Conservation (phyloP, 1,140 invertebrate genomes). For the Polypedilum vanderplanki region DNA sequence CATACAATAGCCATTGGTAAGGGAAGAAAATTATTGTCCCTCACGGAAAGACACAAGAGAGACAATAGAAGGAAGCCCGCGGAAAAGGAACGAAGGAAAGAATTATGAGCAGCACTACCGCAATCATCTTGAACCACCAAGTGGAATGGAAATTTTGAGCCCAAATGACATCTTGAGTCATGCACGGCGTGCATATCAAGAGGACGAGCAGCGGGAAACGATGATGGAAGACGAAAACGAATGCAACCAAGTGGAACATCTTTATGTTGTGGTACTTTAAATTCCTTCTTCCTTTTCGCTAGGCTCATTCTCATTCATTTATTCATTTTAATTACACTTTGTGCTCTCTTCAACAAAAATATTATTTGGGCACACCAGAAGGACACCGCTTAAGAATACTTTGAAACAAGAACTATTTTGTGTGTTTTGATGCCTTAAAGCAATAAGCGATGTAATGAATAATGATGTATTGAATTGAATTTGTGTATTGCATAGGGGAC, state of each 20-base stretch:
- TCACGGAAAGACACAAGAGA: not conserved
- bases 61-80: constrained; percentile 26
- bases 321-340: constrained; percentile 22
- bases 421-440: too few species aligned
- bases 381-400: constrained; percentile 3
- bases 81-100: not conserved
- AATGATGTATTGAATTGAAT: too few species aligned
- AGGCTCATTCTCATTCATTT: not conserved
- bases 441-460: too few species aligned
- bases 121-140: constrained; percentile 26
- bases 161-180: constrained; percentile 26
- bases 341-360: not conserved
- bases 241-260: not conserved
- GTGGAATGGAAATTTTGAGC: not conserved
- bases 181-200: constrained; percentile 2
- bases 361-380: not conserved
- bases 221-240: not conserved
- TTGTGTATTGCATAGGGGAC: not conserved
- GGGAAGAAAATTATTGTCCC: not conserved
- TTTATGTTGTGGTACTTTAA: constrained; percentile 20
- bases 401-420: not conserved
- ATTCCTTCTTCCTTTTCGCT: not conserved
- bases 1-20: not conserved
- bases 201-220: constrained; percentile 22
- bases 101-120: constrained; percentile 14